Conservation (phyloP, 2,888 invertebrate species). For the Drosophila colorata region DNA sequence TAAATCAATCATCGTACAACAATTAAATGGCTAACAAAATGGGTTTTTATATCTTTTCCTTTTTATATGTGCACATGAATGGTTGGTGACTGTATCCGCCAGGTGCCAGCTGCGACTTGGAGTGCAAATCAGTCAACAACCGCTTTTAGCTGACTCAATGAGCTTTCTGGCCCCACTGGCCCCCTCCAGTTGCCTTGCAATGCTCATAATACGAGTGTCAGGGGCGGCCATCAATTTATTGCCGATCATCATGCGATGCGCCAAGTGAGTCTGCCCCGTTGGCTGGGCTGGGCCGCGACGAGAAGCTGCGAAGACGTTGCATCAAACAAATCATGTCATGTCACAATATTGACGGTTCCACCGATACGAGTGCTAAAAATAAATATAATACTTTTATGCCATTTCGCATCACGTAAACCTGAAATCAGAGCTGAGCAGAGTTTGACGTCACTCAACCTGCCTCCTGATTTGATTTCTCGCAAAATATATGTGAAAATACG, state of each 20-base stretch:
- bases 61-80: conserved; percentile 1
- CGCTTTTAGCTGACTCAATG: conserved; percentile 77
- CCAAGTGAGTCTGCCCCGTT: conserved; percentile 23
- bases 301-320: conserved; percentile 17
- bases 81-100: conserved; percentile 34
- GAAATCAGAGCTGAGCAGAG: conserved; percentile 52
- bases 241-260: conserved; percentile 78
- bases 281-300: conserved; percentile 24
- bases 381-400: conserved; percentile 21
- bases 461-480: conserved; percentile 26
- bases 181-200: not conserved
- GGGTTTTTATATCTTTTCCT: not conserved
- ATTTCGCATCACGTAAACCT: conserved; percentile 30
- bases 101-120: conserved; percentile 26
- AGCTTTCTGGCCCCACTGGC: conserved; percentile 9
- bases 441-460: conserved; percentile 21
- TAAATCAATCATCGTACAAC: conserved; percentile 63
- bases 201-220: conserved; percentile 26
- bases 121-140: conserved; percentile 48
- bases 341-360: conserved; percentile 74
- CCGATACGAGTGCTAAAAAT: conserved; percentile 59
- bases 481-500: conserved; percentile 15
- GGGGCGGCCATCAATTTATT: conserved; percentile 68
- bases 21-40: conserved; percentile 57
- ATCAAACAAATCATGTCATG: conserved; percentile 71